These are phyloP conservation scores for Diglossa brunneiventris DNA, from an alignment of 2,113 vertebrate genomes.

Conservation along the genomic window DNA sequence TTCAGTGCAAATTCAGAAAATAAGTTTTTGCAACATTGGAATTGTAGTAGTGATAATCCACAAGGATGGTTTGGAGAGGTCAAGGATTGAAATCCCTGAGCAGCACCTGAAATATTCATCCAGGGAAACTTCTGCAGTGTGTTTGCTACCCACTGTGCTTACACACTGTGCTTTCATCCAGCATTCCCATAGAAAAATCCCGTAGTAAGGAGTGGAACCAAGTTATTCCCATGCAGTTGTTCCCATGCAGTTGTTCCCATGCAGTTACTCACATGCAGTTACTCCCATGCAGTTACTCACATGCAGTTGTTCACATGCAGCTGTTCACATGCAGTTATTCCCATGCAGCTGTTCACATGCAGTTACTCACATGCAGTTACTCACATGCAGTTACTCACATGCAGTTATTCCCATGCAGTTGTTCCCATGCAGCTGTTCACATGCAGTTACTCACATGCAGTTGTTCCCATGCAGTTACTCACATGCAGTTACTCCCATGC, in stretches of 20 bases:
- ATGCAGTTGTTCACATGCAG: too few relatives aligned
- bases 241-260: accelerated
- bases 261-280: neutral
- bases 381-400: too few relatives aligned
- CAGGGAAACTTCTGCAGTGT: neutral
- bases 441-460: too few relatives aligned
- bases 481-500: accelerated
- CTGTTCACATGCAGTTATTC: too few relatives aligned
- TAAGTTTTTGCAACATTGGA: neutral
- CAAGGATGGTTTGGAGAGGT: neutral
- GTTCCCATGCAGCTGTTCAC: accelerated
- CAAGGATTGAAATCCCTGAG: neutral
- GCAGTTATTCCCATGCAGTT: too few relatives aligned
- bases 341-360: too few relatives aligned
- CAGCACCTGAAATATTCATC: neutral
- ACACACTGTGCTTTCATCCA: neutral
- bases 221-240: neutral
- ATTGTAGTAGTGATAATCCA: neutral
- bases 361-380: too few relatives aligned
- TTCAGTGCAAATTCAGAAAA: neutral
- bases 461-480: neutral
- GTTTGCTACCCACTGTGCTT: neutral
- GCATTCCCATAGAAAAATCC: neutral
- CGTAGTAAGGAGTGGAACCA: neutral
- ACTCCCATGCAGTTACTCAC: too few relatives aligned